Evolutionary conservation across 2,797 vertebrate genomes (phyloP), one percentile per base, ranked within the genome.

Genomic region (Enteromius thamalakanensis): DNA sequence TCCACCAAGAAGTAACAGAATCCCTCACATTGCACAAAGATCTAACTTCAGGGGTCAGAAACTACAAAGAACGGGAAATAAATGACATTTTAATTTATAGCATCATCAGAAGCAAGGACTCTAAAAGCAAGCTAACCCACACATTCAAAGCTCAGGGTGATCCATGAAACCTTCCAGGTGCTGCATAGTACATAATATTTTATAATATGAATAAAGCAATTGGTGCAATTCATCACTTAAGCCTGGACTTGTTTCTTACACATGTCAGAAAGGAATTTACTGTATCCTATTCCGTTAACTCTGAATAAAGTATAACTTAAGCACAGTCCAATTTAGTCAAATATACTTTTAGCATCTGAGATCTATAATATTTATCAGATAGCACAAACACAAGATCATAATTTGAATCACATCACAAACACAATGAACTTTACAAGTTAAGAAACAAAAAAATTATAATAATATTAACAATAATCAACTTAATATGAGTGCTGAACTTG

Each of bases 1-100:
- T 70, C 42, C 53, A 68, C 37, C 21, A 70, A 74, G 58, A 83
- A 84, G 72, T 80, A 83, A 87, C 76, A 51, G 70, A 77, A 83
- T 71, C 74, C 64, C 37, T 53, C 49, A 83, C 75, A 79, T 71
- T 34, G n/a, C 32, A 29, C 64, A 60, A 80, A 47, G 77, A 80
- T 80, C 14, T 71, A 49, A 75, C 64, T 76, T 82, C 71, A 53
- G 76, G 53, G 78, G 75, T 85, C 79, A 82, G 64, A 76, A 80
- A 62, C 47, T 76, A 85, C 84, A 84, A 85, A 87, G 81, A 17
- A n/a, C 51, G 9, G 83, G 45, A 76, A 81, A 82, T 34, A 80
- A n/a, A 37, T 83, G 82, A 81, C 87, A 86, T 64, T 79, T 84
- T 74, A 86, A 88, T 85, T 77, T 74, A 89, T 86, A 79, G 84